Conservation (phyloP, 2,888 invertebrate species). For the Ischnus inquisitorius region DNA sequence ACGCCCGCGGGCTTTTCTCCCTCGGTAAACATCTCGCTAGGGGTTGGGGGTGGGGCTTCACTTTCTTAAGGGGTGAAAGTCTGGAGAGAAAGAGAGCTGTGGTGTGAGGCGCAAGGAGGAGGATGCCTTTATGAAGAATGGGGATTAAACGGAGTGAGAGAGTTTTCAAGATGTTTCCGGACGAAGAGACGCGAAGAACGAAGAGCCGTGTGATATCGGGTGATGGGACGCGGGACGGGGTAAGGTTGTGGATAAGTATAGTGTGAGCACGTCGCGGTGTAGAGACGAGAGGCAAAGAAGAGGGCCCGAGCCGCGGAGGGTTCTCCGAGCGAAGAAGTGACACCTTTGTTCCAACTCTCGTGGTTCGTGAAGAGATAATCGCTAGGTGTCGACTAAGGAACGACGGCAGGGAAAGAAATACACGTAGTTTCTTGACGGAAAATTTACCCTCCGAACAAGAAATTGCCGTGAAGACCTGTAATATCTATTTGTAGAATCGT, state of each 20-base stretch:
- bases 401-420: not conserved
- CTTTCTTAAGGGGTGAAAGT: conserved; percentile 67
- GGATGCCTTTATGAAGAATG: conserved; percentile 45
- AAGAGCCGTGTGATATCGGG: conserved; percentile 54
- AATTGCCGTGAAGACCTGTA: not conserved
- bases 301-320: conserved; percentile 69
- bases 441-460: not conserved
- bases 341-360: conserved; percentile 77
- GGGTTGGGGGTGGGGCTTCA: conserved; percentile 43
- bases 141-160: conserved; percentile 63
- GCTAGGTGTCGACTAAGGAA: not conserved
- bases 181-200: conserved; percentile 72
- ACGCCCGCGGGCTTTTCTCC: conserved; percentile 40
- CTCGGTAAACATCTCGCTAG: conserved; percentile 61
- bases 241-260: conserved; percentile 48
- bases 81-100: conserved; percentile 45
- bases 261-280: conserved; percentile 54
- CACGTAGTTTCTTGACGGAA: conserved; percentile 7
- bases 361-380: conserved; percentile 41
- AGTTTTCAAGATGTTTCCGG: conserved; percentile 72
- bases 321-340: conserved; percentile 77
- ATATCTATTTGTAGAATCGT: not conserved
- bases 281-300: conserved; percentile 61
- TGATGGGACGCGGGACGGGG: conserved; percentile 53
- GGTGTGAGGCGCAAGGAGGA: conserved; percentile 41